Evolutionary conservation across 1,140 invertebrate species (phyloP).

Genomic region (Zaprionus tsacasi): DNA sequence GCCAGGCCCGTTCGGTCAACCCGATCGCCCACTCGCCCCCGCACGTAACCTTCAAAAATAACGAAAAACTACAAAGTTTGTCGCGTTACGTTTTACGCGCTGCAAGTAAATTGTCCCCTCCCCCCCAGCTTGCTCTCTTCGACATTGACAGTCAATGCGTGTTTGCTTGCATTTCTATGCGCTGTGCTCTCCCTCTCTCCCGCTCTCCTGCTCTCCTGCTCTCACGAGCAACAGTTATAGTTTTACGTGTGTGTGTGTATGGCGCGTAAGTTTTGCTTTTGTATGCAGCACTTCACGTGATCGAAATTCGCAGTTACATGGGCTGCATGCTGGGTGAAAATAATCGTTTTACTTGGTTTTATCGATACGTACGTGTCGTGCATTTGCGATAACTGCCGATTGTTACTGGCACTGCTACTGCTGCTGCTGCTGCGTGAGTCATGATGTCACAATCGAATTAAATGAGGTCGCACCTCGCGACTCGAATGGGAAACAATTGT

Average conservation of each 20-base stretch:
- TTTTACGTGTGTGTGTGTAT: conserved; percentile 16
- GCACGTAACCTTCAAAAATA: conserved; percentile 72
- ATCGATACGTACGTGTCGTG: conserved; percentile 31
- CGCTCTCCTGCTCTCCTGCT: neutral
- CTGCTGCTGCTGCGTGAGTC: conserved; percentile 4
- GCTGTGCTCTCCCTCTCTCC: neutral
- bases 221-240: conserved; percentile 32
- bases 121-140: neutral
- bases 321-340: conserved; percentile 22
- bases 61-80: conserved; percentile 30
- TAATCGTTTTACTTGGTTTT: conserved; percentile 22
- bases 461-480: neutral
- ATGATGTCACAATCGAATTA: neutral
- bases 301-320: conserved; percentile 22
- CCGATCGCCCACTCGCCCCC: conserved; percentile 35
- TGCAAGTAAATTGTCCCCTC: neutral
- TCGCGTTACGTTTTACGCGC: conserved; percentile 26
- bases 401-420: neutral
- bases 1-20: conserved; percentile 14
- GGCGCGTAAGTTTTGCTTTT: conserved; percentile 10
- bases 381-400: conserved; percentile 19
- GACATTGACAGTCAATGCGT: conserved; percentile 56
- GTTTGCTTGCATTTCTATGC: conserved; percentile 32
- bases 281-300: conserved; percentile 36
- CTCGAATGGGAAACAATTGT: neutral